Conservation (phyloP, 2,797 vertebrate species). For the Liasis olivaceus region DNA sequence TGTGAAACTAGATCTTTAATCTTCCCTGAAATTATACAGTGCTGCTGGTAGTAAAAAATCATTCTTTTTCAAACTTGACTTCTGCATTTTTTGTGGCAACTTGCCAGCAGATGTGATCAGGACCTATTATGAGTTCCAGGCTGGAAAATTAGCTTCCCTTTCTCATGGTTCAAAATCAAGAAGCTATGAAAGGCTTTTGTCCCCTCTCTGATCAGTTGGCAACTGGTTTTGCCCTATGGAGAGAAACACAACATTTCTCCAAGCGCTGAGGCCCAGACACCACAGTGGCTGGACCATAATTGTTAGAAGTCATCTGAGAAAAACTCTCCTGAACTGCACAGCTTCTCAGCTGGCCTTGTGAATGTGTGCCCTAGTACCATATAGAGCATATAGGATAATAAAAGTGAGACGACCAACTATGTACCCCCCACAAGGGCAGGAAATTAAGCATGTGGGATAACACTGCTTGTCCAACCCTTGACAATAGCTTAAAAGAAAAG, state of each 20-base stretch:
- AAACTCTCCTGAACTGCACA: background rate
- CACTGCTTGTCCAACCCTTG: background rate
- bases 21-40: background rate
- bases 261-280: background rate
- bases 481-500: constrained; percentile 6
- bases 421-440: background rate
- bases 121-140: background rate
- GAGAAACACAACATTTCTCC: background rate
- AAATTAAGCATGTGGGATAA: constrained; percentile 27
- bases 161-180: background rate
- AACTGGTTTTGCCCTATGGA: background rate
- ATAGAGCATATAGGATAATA: background rate
- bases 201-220: background rate
- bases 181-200: background rate
- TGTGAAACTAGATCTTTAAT: background rate
- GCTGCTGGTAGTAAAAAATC: background rate
- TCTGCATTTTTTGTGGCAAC: background rate
- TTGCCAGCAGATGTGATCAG: background rate
- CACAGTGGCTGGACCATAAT: background rate
- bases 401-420: background rate
- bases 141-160: background rate
- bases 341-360: constrained; percentile 2
- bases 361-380: background rate
- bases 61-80: background rate
- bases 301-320: background rate